Conservation (phyloP, 37 sponge, comb jelly and placozoan genomes). For the Tethya wilhelma region DNA sequence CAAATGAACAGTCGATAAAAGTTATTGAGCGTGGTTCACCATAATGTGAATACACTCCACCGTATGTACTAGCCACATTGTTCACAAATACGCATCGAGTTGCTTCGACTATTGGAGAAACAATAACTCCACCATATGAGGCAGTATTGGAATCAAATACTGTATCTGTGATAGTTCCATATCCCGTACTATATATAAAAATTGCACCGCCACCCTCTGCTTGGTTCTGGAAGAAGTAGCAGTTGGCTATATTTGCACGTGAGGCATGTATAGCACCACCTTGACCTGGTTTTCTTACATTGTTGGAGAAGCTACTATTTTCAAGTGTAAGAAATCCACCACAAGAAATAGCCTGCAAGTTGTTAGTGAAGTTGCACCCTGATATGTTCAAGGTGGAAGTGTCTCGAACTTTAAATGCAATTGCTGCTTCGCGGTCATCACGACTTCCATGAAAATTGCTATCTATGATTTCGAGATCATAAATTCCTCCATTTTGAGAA, state of each 20-base stretch:
- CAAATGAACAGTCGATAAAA: neutral
- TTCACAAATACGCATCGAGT: neutral
- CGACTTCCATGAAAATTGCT: neutral
- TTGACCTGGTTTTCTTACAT: too few relatives aligned
- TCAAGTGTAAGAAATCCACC: neutral
- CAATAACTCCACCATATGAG: neutral
- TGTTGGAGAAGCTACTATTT: neutral
- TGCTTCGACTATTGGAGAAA: neutral
- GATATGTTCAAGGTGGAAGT: neutral
- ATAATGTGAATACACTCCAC: neutral
- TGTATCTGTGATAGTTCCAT: neutral
- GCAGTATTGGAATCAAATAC: neutral
- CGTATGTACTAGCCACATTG: neutral
- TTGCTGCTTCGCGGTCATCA: neutral
- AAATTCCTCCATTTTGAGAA: neutral
- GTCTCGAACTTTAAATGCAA: neutral
- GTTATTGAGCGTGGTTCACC: neutral
- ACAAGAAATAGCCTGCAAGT: neutral
- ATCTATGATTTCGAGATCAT: neutral
- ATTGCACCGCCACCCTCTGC: neutral
- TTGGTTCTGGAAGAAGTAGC: neutral
- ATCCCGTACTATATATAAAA: neutral
- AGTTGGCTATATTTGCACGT: neutral
- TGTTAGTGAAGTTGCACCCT: neutral
- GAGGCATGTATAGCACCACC: neutral